These are phyloP conservation scores for Brachionus rotundiformis DNA, from an alignment of 1,140 invertebrate genomes.

Conservation along the genomic window DNA sequence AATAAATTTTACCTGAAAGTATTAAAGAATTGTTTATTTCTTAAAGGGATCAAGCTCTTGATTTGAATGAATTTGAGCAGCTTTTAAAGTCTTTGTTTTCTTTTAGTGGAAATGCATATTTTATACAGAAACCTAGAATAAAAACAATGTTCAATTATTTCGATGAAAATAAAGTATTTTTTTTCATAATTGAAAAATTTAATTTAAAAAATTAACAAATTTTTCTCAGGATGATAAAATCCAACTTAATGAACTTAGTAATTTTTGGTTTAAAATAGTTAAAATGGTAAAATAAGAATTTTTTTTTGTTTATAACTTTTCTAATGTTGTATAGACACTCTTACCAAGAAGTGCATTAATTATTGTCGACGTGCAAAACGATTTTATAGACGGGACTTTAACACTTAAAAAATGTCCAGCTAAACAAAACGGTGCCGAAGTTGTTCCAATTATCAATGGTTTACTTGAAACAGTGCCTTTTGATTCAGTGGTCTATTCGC, in stretches of 20 bases:
- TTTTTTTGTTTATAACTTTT: not conserved
- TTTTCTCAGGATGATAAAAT: constrained; percentile 18
- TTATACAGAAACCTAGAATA: constrained; percentile 46
- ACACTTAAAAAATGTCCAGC: constrained; percentile 89
- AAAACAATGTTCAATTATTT: constrained; percentile 48
- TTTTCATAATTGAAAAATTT: too few relatives aligned
- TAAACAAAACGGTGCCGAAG: constrained; percentile 72
- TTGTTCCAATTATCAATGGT: constrained; percentile 80
- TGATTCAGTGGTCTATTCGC: constrained; percentile 88
- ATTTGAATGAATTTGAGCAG: constrained; percentile 46
- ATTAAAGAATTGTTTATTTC: too few relatives aligned
- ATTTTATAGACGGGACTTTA: constrained; percentile 91
- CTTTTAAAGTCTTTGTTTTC: constrained; percentile 41
- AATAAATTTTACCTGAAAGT: too few relatives aligned
- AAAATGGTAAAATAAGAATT: not conserved
- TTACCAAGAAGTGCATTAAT: constrained; percentile 72
- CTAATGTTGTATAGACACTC: not conserved
- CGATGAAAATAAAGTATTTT: constrained; percentile 33
- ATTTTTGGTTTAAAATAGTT: constrained; percentile 48
- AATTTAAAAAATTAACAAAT: not conserved
- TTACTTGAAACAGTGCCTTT: constrained; percentile 80
- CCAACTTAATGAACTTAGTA: not conserved
- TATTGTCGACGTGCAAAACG: constrained; percentile 95
- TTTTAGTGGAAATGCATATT: constrained; percentile 39
- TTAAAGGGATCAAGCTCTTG: constrained; percentile 42